phyloP scores from a whole-genome alignment of 2,888 invertebrate species.

The Trachelus stipa region DNA sequence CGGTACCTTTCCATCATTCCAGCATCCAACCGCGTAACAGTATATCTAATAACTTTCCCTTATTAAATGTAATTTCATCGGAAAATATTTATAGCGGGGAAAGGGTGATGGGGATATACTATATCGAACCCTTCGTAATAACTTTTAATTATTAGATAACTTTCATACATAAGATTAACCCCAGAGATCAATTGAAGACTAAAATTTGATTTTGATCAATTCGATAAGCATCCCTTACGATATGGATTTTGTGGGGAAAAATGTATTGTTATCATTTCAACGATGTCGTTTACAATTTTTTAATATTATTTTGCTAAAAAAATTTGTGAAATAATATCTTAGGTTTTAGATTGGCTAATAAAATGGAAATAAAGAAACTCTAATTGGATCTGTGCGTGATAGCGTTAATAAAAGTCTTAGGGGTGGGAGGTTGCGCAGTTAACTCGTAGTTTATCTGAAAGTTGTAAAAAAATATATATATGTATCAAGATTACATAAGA shows the following conservation, averaged over 20 bases:
- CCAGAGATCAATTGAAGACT: too few species aligned
- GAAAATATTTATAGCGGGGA: slow-evolving; percentile 18
- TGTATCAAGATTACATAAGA: slow-evolving; percentile 44
- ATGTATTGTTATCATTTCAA: too few species aligned
- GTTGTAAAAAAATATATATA: not conserved
- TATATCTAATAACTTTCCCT: slow-evolving; percentile 8
- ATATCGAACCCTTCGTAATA: not conserved
- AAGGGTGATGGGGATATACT: not conserved
- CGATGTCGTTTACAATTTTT: too few species aligned
- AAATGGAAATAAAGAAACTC: too few species aligned
- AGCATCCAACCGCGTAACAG: not conserved
- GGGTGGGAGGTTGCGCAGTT: slow-evolving; percentile 1
- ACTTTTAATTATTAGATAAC: slow-evolving; percentile 20
- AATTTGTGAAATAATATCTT: too few species aligned
- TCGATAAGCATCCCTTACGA: too few species aligned
- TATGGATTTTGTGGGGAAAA: too few species aligned
- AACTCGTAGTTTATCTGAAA: slow-evolving; percentile 17
- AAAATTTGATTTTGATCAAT: too few species aligned
- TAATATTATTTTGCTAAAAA: too few species aligned
- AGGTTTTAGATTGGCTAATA: too few species aligned
- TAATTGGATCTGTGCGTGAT: too few species aligned
- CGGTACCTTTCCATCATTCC: not conserved
- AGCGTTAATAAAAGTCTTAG: slow-evolving; percentile 1
- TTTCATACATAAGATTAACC: not conserved
- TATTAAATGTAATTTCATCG: slow-evolving; percentile 24